Evolutionary conservation across 2,113 vertebrate genomes (phyloP), one percentile per base, ranked within the genome.

Genomic region (Myrmecobius fasciatus): DNA sequence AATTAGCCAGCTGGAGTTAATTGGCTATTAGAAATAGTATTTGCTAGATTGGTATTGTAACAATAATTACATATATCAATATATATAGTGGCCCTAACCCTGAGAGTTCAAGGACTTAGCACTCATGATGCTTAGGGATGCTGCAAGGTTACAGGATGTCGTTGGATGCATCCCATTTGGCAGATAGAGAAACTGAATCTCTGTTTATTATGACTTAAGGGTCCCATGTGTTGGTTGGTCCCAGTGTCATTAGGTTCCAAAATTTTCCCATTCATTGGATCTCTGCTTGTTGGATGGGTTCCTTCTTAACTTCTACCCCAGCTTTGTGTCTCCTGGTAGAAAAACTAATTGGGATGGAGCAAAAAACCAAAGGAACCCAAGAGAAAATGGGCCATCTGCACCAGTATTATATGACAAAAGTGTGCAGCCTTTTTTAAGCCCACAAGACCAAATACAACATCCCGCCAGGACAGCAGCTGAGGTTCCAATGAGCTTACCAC

Each of bases 401-500:
- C 89, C 97, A 99, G 96, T 98, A 56, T 22, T 99, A 99, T 92
- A 98, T 99, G 91, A 96, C 99, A 0, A 99, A 99, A 93, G 98
- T 99, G 89, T 98, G 96, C 75, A 96, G 98, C 9, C 99, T 99
- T 93, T 99, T 99, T 22, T 99, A 99, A 92, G 98, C 99, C 91
- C 99, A 99, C 97, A 99, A 99, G 98, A 97, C 95, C 90, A 98
- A 99, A 94, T 99, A 99, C 0, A 99, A 99, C 0, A 89, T 99
- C 48, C 99, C 99, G 0, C 96, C 98, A 83, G 98, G 99, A 96
- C 97, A 95, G n/a, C 99, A 99, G 88, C 98, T 99, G 96, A 98
- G 98, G 94, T 99, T 99, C 97, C 98, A 98, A 91, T 99, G 97
- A 99, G 56, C 0, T 14, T 5, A 17, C 14, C 67, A 75, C 67